Evolutionary conservation across 1,140 invertebrate species (phyloP).

Genomic region (Lasaia peninsularis): DNA sequence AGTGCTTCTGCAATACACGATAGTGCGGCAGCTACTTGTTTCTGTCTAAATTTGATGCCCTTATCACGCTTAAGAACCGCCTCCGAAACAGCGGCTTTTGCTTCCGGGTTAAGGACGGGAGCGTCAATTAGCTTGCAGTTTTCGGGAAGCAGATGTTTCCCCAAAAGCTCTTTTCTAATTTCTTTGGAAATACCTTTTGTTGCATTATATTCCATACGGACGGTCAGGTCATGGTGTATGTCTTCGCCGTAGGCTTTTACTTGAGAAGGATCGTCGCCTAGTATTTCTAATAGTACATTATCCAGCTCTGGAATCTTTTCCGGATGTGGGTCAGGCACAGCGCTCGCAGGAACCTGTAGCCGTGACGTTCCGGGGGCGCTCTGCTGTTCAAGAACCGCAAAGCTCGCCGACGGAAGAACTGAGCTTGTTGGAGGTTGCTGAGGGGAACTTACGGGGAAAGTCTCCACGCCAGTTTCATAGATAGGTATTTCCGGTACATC

Average conservation of each 20-base stretch:
- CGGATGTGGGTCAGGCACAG: neutral
- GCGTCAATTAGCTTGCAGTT: constrained; percentile 16
- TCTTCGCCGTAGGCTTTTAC: neutral
- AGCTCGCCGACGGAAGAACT: too few species aligned
- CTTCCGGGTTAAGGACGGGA: constrained; percentile 11
- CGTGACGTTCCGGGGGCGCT: too few species aligned
- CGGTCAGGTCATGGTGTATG: neutral
- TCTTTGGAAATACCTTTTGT: neutral
- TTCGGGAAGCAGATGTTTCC: neutral
- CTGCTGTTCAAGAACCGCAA: too few species aligned
- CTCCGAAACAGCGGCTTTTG: constrained; percentile 3
- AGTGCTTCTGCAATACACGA: constrained; percentile 12
- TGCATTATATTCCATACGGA: neutral
- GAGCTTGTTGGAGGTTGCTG: neutral
- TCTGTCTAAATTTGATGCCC: constrained; percentile 11
- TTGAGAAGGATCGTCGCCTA: neutral
- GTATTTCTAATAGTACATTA: neutral
- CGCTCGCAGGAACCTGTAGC: too few species aligned
- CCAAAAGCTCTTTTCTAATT: neutral
- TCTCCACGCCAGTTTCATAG: too few species aligned
- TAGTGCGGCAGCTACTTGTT: constrained; percentile 3
- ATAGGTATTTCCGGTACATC: too few species aligned
- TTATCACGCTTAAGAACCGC: constrained; percentile 10
- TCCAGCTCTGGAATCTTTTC: neutral
- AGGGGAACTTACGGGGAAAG: too few species aligned